Evolutionary conservation across 2,888 invertebrate genomes (phyloP).

Genomic region (Drosophila barbarae): DNA sequence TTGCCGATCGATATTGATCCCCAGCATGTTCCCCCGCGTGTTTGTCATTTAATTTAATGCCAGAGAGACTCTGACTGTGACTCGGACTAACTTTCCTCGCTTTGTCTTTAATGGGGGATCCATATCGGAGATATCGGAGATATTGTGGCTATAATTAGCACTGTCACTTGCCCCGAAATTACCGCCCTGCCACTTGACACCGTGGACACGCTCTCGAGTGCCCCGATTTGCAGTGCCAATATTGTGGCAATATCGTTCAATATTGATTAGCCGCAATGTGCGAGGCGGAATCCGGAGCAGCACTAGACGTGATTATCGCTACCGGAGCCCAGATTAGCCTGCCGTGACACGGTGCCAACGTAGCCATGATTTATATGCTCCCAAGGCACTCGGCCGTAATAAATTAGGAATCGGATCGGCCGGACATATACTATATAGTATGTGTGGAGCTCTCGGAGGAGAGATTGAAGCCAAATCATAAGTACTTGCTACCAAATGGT

Average conservation of each 20-base stretch:
- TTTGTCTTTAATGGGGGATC: not conserved
- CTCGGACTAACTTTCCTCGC: conserved; percentile 16
- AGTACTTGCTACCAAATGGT: conserved; percentile 2
- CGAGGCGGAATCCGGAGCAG: conserved; percentile 3
- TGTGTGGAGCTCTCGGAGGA: conserved; percentile 1
- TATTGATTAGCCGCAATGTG: conserved; percentile 39
- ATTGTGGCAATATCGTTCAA: conserved; percentile 48
- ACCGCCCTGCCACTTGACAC: conserved; percentile 7
- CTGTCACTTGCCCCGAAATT: conserved; percentile 22
- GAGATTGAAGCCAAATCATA: conserved; percentile 8
- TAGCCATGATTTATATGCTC: conserved; percentile 47
- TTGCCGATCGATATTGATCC: conserved; percentile 35
- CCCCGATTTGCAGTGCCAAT: conserved; percentile 38
- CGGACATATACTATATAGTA: not conserved
- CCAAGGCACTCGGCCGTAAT: conserved; percentile 13
- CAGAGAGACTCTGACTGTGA: not conserved
- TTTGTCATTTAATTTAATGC: conserved; percentile 69
- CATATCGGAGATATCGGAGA: not conserved
- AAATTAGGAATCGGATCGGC: conserved; percentile 15
- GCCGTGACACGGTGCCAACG: conserved; percentile 41
- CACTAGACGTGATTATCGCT: conserved; percentile 59
- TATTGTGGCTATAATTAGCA: conserved; percentile 36
- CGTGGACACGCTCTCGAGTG: not conserved
- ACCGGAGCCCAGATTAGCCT: conserved; percentile 57
- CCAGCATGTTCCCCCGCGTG: conserved; percentile 21